Percentiles rank a stretch among this genome's conserved stretches.
These are phyloP conservation scores for Pachliopta kotzebuea DNA, from an alignment of 2,888 invertebrate genomes.

Conservation along the genomic window DNA sequence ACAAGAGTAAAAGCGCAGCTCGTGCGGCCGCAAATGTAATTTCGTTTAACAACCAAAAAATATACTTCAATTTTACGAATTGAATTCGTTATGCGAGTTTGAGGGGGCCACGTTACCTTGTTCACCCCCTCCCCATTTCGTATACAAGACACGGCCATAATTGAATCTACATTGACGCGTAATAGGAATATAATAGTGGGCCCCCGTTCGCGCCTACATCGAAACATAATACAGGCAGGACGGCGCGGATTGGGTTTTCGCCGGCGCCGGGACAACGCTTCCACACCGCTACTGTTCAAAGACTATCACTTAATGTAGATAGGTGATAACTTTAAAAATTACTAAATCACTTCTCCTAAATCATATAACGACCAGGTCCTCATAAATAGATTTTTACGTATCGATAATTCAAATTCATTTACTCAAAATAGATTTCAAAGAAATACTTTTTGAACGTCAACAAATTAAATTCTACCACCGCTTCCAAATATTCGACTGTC, in stretches of 20 bases:
- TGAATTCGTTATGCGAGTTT: constrained; percentile 18
- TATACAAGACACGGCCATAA: constrained; percentile 25
- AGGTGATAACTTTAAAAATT: too few relatives aligned
- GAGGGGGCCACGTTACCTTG: constrained; percentile 10
- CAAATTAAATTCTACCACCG: too few relatives aligned
- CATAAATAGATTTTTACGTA: too few relatives aligned
- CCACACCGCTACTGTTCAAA: constrained; percentile 35
- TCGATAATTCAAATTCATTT: too few relatives aligned
- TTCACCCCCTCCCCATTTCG: constrained; percentile 1
- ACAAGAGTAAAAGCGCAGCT: too few relatives aligned
- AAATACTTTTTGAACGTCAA: too few relatives aligned
- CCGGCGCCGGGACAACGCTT: constrained; percentile 44
- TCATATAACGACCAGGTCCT: too few relatives aligned
- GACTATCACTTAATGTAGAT: constrained; percentile 8
- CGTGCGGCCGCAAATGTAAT: constrained; percentile 2
- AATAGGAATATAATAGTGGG: constrained; percentile 35
- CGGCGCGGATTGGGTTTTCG: constrained; percentile 31
- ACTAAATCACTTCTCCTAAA: too few relatives aligned
- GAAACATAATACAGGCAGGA: constrained; percentile 35
- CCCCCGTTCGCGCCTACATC: constrained; percentile 28
- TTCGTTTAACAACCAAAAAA: constrained; percentile 12
- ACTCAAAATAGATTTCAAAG: too few relatives aligned
- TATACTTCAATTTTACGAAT: constrained; percentile 20
- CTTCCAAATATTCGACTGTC: too few relatives aligned
- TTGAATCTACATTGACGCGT: constrained; percentile 27